Base-by-base conservation (phyloP, 2,113 vertebrate genomes). In the Amia ocellicauda region DNA sequence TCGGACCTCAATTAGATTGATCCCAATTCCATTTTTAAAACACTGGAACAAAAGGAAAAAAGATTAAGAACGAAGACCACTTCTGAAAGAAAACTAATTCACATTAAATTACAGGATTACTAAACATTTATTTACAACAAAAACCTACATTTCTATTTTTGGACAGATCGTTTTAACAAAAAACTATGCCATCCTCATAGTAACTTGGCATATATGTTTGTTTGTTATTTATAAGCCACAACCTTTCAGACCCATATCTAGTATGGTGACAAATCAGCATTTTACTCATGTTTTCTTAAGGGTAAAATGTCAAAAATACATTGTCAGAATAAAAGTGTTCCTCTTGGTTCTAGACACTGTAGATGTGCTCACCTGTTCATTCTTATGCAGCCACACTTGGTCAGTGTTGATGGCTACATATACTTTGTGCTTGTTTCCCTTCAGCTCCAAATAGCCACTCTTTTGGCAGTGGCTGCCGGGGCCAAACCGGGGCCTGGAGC, bases 301-400 rank as follows among this genome's bases (percentile, higher is more conserved):
- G n/a, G n/a, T n/a, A n/a, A n/a, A n/a, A n/a, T n/a, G n/a, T n/a
- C n/a, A n/a, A n/a, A n/a, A n/a, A n/a, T n/a, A n/a, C n/a, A n/a
- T n/a, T n/a, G n/a, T n/a, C n/a, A n/a, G n/a, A n/a, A n/a, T n/a
- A n/a, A n/a, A n/a, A n/a, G n/a, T n/a, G n/a, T 36, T 36, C 31
- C 5, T 5, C 11, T 36, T 47, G 2, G 43, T 16, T 47, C 43
- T n/a, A 47, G 43, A 47, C 14, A 17, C 13, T 17, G 13, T 47
- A 47, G 43, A 3, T 53, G 52, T 26, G 54, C 83, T 5, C 75
- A 99, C 97, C 94, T 97, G 95, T 41, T 99, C 93, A 0, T 85
- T 98, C 87, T 99, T 99, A 86, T 98, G 91, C n/a, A 99, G 72
- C 77, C 96, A 98, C 81, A 98, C 86, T 82, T 95, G 90, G 0